Percentiles rank a stretch among this genome's conserved stretches.
phyloP scores from a whole-genome alignment of 2,797 vertebrate species.

The Brachymystax lenok region DNA sequence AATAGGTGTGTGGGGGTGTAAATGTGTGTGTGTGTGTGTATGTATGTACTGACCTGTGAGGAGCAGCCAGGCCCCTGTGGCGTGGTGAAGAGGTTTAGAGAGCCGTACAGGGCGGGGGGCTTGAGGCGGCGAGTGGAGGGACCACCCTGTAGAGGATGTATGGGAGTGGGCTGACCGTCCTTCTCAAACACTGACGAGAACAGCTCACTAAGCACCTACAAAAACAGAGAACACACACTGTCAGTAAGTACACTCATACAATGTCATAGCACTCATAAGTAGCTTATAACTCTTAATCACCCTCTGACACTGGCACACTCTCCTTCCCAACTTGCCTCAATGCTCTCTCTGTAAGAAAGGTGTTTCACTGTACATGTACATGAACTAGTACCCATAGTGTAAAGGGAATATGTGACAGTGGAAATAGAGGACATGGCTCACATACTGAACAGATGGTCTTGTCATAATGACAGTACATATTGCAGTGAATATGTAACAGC shows the following conservation, averaged over 20 bases:
- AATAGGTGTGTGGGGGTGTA: neutral
- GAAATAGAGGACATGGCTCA: conserved; percentile 73
- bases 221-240: conserved; percentile 17
- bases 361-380: conserved; percentile 32
- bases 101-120: conserved; percentile 73
- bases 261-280: neutral
- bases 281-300: neutral
- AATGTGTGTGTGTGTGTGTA: neutral
- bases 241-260: neutral
- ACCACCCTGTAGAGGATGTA: conserved; percentile 73
- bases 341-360: conserved; percentile 92
- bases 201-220: conserved; percentile 83
- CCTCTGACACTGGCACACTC: neutral
- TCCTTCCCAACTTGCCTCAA: conserved; percentile 78
- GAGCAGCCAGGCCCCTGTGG: conserved; percentile 57
- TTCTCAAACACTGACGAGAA: conserved; percentile 87
- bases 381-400: conserved; percentile 44
- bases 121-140: conserved; percentile 75
- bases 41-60: conserved; percentile 70
- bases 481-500: neutral
- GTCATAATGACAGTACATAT: neutral
- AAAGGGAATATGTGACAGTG: conserved; percentile 75
- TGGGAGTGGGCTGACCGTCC: conserved; percentile 73
- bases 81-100: conserved; percentile 57
- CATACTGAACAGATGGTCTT: conserved; percentile 46